Conservation (phyloP, 2,113 vertebrate species). For the Platysternon megacephalum region DNA sequence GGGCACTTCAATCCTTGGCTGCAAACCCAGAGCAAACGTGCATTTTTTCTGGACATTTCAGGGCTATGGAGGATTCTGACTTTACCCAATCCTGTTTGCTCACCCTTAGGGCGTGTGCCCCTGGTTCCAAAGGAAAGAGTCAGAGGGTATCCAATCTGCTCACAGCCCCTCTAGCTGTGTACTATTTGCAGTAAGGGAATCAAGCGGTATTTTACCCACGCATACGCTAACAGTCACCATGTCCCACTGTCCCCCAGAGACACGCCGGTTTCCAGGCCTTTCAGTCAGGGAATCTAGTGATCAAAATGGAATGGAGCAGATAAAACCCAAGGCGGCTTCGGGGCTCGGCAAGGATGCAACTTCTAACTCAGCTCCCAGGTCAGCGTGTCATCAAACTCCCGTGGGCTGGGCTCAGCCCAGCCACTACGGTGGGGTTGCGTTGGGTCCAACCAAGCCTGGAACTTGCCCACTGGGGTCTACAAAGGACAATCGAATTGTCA, state of each 20-base stretch:
- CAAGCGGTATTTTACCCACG: background rate
- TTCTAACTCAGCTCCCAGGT: background rate
- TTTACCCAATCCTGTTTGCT: background rate
- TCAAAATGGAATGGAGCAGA: background rate
- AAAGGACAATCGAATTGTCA: background rate
- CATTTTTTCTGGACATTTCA: background rate
- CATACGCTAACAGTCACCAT: background rate
- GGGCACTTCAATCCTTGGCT: background rate
- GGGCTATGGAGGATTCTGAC: constrained; percentile 31
- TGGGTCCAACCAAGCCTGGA: background rate
- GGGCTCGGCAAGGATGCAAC: background rate
- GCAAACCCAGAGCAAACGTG: background rate
- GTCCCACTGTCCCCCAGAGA: background rate
- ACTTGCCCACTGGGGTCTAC: background rate
- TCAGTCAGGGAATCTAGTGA: background rate
- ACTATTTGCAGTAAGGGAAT: background rate
- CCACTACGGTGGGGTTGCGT: no score
- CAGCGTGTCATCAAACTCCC: background rate
- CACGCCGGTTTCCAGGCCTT: fast-evolving
- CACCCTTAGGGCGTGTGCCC: background rate
- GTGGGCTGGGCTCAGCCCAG: background rate
- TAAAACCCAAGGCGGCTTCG: background rate
- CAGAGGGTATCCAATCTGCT: background rate
- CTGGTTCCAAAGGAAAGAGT: background rate
- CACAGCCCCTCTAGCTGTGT: background rate